Conservation (phyloP, 2,113 vertebrate species). For the Lagopus leucura region DNA sequence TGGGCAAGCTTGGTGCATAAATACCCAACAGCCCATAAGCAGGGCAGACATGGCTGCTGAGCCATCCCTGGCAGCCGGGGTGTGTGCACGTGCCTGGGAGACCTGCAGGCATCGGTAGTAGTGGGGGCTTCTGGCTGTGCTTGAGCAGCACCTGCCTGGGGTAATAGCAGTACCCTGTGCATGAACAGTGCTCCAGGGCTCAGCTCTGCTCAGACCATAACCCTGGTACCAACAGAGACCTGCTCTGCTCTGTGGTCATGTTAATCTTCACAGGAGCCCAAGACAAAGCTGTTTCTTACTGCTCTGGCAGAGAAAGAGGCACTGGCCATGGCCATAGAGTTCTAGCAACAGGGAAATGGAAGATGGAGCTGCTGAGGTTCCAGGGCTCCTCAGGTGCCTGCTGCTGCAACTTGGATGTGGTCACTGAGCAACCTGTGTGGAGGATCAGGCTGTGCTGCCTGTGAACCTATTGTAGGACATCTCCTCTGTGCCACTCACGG, state of each 20-base stretch:
- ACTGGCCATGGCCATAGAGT: no score
- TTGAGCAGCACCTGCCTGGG: background rate
- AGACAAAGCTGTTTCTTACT: background rate
- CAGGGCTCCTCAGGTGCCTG: background rate
- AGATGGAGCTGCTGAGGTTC: background rate
- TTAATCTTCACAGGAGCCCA: background rate
- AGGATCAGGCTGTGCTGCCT: background rate
- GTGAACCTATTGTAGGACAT: background rate
- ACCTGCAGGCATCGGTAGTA: background rate
- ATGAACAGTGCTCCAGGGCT: background rate
- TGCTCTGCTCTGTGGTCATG: background rate
- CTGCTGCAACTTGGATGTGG: background rate
- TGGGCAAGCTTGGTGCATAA: background rate
- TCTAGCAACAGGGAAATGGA: background rate
- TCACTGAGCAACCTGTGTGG: background rate
- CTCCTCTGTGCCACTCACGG: background rate
- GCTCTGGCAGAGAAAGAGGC: background rate
- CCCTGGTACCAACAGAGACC: background rate
- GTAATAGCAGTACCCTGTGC: background rate
- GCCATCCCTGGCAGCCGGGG: no score
- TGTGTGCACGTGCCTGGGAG: background rate
- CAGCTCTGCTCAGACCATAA: background rate
- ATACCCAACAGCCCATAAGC: background rate
- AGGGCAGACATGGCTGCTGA: background rate
- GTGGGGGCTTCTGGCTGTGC: background rate